Conservation (phyloP, 1,140 invertebrate species). For the Goniozus legneri region DNA sequence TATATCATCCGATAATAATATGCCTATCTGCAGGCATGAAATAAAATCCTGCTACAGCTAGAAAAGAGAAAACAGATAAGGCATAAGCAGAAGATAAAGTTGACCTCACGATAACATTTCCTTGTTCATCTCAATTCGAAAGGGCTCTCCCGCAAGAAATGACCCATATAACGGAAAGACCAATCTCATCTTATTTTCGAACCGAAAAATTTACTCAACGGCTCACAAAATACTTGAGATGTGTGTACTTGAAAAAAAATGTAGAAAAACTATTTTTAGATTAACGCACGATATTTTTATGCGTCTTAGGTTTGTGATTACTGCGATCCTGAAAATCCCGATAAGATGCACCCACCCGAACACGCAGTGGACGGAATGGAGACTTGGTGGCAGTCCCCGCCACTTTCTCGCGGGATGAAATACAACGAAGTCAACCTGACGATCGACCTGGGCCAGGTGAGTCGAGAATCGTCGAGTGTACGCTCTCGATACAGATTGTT, state of each 20-base stretch:
- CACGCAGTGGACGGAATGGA: slow-evolving; percentile 93
- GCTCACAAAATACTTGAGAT: no score
- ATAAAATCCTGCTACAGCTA: background rate
- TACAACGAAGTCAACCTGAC: slow-evolving; percentile 98
- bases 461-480: background rate
- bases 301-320: slow-evolving; percentile 84
- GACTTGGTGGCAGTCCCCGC: slow-evolving; percentile 97
- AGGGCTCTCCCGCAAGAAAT: slow-evolving; percentile 7
- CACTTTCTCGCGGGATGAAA: slow-evolving; percentile 92
- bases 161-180: slow-evolving; percentile 16
- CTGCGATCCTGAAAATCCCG: slow-evolving; percentile 74
- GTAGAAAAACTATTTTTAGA: no score
- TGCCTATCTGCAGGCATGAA: background rate
- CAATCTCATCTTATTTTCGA: no score
- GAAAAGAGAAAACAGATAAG: slow-evolving; percentile 23
- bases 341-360: slow-evolving; percentile 80
- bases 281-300: no score
- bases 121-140: background rate
- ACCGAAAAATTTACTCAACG: no score
- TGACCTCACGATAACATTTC: slow-evolving; percentile 31
- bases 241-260: no score
- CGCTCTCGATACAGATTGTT: background rate
- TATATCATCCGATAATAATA: no score
- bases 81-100: slow-evolving; percentile 19
- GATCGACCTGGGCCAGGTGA: slow-evolving; percentile 93